phyloP scores from a whole-genome alignment of 2,888 invertebrate genomes.

The Allolobophora icterica region DNA sequence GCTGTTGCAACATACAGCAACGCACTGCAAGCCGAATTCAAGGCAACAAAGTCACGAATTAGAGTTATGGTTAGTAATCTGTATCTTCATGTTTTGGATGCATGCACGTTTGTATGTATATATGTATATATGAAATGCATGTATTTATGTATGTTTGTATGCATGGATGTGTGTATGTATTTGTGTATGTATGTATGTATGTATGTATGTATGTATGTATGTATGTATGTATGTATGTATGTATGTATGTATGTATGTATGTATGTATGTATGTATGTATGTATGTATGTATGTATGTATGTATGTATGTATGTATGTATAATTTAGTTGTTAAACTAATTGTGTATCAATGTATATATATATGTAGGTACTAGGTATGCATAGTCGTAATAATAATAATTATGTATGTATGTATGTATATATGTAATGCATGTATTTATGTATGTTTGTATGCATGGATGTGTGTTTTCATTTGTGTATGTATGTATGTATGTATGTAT shows the following conservation, averaged over 20 bases:
- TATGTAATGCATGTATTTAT: constrained; percentile 14
- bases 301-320: not conserved
- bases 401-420: not conserved
- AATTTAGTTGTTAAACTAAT: too few species aligned
- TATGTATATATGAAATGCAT: not conserved
- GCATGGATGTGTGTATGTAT: not conserved
- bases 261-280: too few species aligned
- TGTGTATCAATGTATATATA: not conserved
- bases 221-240: too few species aligned
- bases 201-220: not conserved
- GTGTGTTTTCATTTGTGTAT: not conserved
- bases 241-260: too few species aligned
- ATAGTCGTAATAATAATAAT: too few species aligned
- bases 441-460: too few species aligned
- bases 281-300: not conserved
- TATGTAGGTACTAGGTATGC: not conserved
- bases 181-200: not conserved
- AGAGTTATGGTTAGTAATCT: constrained; percentile 53
- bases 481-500: not conserved
- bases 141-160: not conserved
- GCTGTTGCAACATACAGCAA: constrained; percentile 70
- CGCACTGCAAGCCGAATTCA: constrained; percentile 69
- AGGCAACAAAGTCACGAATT: constrained; percentile 56
- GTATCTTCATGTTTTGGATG: not conserved
- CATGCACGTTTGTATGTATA: not conserved